phyloP scores from a whole-genome alignment of 2,113 vertebrate genomes.

The Oncorhynchus clarkii region DNA sequence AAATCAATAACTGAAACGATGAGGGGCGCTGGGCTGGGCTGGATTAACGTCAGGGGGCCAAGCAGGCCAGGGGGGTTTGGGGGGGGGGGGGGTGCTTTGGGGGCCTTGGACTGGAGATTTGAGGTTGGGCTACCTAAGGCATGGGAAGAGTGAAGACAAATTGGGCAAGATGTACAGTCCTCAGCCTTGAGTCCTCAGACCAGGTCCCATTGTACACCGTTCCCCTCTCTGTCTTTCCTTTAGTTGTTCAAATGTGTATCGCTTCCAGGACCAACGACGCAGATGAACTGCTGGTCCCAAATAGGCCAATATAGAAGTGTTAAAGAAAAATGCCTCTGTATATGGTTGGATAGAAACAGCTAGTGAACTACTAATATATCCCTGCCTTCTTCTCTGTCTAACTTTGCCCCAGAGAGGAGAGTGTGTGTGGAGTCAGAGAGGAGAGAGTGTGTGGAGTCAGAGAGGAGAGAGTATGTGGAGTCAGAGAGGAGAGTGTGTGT shows the following conservation, averaged over 20 bases:
- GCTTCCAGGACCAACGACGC: too few species aligned
- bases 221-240: background rate
- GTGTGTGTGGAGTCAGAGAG: too few species aligned
- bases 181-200: constrained; percentile 45
- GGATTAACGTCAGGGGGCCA: constrained; percentile 75
- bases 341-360: too few species aligned
- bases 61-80: constrained; percentile 42
- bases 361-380: too few species aligned
- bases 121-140: constrained; percentile 38
- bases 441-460: too few species aligned
- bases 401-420: too few species aligned
- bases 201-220: constrained; percentile 17
- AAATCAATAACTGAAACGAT: constrained; percentile 78
- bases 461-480: too few species aligned
- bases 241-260: too few species aligned
- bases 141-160: constrained; percentile 41
- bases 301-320: too few species aligned
- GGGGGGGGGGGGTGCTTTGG: constrained; percentile 29
- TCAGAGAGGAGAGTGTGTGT: too few species aligned
- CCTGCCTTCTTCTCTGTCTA: background rate
- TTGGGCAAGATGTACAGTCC: constrained; percentile 59
- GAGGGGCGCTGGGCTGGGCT: constrained; percentile 76
- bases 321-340: too few species aligned
- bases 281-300: too few species aligned
- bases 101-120: constrained; percentile 53